phyloP scores from a whole-genome alignment of 2,113 vertebrate species.

The Protobothrops mucrosquamatus region DNA sequence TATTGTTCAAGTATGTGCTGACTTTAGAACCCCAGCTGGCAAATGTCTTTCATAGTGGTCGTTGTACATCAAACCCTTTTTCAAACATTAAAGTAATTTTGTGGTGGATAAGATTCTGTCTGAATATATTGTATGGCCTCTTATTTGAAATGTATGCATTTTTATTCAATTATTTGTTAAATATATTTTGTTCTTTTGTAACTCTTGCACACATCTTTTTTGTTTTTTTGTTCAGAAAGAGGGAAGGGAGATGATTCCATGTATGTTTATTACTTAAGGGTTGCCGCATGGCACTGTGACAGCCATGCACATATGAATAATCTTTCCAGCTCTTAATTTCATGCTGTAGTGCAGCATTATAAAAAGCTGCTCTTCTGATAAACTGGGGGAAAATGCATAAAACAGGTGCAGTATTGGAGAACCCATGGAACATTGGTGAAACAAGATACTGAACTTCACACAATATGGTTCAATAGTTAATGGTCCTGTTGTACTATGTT shows the following conservation, averaged over 20 bases:
- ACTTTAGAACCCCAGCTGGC: not conserved
- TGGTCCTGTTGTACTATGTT: not conserved
- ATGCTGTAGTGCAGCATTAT: not conserved
- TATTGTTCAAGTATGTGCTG: not conserved
- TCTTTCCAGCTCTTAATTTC: not conserved
- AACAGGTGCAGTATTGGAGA: not conserved
- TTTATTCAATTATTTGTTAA: not conserved
- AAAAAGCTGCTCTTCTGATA: not conserved
- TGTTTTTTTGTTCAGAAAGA: not conserved
- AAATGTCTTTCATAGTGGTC: not conserved
- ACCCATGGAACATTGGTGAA: not conserved
- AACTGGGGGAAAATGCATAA: not conserved
- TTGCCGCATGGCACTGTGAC: not conserved
- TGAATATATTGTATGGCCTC: not conserved
- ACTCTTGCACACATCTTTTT: not conserved
- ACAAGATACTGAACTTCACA: not conserved
- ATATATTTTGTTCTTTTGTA: not conserved
- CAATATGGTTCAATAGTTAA: not conserved
- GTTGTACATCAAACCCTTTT: not conserved
- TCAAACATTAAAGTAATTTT: not conserved
- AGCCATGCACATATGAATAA: not conserved
- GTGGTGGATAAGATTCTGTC: not conserved
- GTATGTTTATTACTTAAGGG: too few species aligned
- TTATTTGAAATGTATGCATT: not conserved
- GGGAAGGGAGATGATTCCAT: not conserved